Evolutionary conservation across 1,140 invertebrate species (phyloP), one percentile per base, ranked within the genome.

Genomic region (Venturia canescens): DNA sequence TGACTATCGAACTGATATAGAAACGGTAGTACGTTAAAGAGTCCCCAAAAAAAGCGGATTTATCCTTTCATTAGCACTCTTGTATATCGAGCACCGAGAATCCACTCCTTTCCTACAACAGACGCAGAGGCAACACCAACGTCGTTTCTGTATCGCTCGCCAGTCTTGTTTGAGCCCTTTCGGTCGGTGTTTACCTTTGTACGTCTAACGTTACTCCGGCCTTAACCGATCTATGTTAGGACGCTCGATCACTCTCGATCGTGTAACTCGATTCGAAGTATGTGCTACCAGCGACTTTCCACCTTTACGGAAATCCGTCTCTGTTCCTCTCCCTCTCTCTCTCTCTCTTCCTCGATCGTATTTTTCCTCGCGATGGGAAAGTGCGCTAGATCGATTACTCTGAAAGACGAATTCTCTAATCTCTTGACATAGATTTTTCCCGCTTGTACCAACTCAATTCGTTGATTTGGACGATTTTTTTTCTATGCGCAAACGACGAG

Each of bases 1-100:
- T 44, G 38, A 44, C 38, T 44, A 74, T 38, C 44, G 34, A 74
- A 63, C 7, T 63, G 1, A 44, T 44, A 44, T 11, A 44, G 38
- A 44, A 44, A 44, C 38, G 13, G 38, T 44, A 44, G 38, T 44
- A 0, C 5, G 38, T 44, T 5, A 44, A 44, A 44, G 38, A 44
- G 5, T 1, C 13, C 13, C 38, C 53, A 57, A 57, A 57, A 53
- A 57, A 57, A 83, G 80, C 74, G 83, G 80, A 84, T 83, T 86
- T 85, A 13, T 44, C 38, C 86, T 86, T 89, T 89, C 88, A 88
- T 89, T 89, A 89, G 88, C 88, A 88, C 88, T 88, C 87, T 87
- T 29, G 83, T 83, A 83, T 83, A 53, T 57, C 78, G 83, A 79
- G 86, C 87, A 80, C 80, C 29, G 31, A 60, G 29, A 21, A 21